Conservation (phyloP, 2,797 vertebrate genomes). For the Loriculus beryllinus region DNA sequence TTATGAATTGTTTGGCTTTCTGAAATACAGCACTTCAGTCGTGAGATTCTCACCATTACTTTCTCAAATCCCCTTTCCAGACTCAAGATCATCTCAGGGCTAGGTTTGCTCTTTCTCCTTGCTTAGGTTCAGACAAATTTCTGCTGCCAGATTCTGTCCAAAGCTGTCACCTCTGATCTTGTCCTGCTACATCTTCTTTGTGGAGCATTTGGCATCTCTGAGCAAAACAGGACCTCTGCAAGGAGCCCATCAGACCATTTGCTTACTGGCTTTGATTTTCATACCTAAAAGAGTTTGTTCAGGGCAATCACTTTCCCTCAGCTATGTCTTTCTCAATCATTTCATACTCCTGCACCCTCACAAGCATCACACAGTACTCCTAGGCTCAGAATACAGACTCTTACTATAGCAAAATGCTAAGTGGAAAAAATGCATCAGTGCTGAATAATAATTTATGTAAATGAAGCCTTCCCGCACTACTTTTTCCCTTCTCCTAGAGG, state of each 20-base stretch:
- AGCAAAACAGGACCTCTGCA: not conserved
- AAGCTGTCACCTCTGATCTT: not conserved
- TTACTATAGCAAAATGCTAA: not conserved
- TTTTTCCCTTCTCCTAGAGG: not conserved
- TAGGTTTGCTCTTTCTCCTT: not conserved
- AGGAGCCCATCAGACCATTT: not conserved
- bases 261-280: not conserved
- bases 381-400: not conserved
- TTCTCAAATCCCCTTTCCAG: not conserved
- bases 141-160: not conserved
- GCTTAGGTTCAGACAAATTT: not conserved
- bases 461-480: not conserved
- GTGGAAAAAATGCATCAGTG: not conserved
- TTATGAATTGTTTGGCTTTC: not conserved
- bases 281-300: not conserved
- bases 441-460: slow-evolving; percentile 2
- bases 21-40: not conserved
- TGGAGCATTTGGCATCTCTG: not conserved
- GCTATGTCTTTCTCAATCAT: not conserved
- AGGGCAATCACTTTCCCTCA: not conserved
- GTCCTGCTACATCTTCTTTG: not conserved
- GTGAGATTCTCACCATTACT: not conserved
- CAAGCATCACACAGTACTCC: not conserved
- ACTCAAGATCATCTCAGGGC: not conserved
- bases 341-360: rapidly evolving